Conservation (phyloP, 1,140 invertebrate genomes). For the Octopus sinensis region DNA sequence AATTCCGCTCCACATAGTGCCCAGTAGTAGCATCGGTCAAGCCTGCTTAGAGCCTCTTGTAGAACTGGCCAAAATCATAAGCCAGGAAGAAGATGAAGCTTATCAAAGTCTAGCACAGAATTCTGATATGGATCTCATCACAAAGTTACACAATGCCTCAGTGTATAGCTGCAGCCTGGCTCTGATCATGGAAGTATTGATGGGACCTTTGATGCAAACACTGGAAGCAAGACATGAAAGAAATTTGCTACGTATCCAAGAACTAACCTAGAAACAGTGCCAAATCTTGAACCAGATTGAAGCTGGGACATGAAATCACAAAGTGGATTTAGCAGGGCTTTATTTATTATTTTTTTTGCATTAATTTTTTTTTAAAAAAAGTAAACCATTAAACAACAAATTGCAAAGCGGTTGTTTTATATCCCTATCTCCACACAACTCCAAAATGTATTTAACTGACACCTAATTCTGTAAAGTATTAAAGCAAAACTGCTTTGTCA, state of each 20-base stretch:
- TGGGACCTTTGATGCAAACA: constrained; percentile 60
- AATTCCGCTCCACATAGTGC: constrained; percentile 69
- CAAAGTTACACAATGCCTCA: constrained; percentile 67
- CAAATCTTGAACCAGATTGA: constrained; percentile 26
- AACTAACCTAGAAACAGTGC: constrained; percentile 36
- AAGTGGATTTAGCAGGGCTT: not conserved
- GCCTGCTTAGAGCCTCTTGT: constrained; percentile 65
- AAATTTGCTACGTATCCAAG: constrained; percentile 52
- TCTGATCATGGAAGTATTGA: constrained; percentile 64
- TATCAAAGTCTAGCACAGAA: constrained; percentile 58
- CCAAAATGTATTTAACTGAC: too few species aligned
- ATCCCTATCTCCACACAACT: too few species aligned
- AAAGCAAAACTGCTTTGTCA: too few species aligned
- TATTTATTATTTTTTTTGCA: too few species aligned
- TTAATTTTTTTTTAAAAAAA: too few species aligned
- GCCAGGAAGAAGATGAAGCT: constrained; percentile 73
- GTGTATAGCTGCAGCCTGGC: constrained; percentile 62
- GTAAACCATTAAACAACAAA: too few species aligned
- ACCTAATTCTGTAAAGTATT: too few species aligned
- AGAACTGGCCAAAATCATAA: constrained; percentile 70
- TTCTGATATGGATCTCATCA: constrained; percentile 61
- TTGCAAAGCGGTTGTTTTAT: too few species aligned
- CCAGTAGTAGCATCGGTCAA: constrained; percentile 49
- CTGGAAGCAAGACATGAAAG: constrained; percentile 58
- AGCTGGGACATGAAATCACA: not conserved